phyloP scores from a whole-genome alignment of 2,797 vertebrate genomes.

The Peromyscus attwateri region DNA sequence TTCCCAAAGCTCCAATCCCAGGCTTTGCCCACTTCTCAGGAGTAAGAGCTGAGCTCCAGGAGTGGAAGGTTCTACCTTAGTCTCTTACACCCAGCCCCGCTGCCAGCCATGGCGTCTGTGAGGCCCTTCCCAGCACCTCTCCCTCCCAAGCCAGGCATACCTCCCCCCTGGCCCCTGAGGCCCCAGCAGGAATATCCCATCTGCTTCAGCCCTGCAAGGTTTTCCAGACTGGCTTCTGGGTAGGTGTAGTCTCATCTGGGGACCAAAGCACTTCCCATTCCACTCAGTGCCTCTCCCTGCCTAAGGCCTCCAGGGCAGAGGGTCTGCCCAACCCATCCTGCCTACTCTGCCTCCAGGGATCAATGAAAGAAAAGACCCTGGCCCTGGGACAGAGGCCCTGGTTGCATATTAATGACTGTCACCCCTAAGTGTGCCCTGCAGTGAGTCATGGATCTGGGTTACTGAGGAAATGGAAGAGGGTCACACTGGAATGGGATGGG shows the following conservation, averaged over 20 bases:
- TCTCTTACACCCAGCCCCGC: background rate
- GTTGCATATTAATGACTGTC: fast-evolving
- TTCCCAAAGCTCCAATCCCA: fast-evolving
- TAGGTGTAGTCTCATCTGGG: background rate
- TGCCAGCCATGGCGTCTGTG: background rate
- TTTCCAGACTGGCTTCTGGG: background rate
- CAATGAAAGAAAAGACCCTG: background rate
- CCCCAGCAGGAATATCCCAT: background rate
- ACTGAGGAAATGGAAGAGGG: background rate
- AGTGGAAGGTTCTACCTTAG: too few relatives aligned
- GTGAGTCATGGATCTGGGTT: fast-evolving
- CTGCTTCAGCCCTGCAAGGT: background rate
- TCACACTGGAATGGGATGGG: fast-evolving
- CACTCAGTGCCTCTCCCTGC: fast-evolving
- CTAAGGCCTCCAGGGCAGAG: too few relatives aligned
- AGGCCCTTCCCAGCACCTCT: background rate
- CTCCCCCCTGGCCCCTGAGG: background rate
- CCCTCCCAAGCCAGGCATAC: fast-evolving
- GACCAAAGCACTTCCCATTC: background rate
- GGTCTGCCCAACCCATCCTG: background rate
- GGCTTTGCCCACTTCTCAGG: too few relatives aligned
- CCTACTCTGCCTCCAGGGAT: background rate
- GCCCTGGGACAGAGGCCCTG: background rate
- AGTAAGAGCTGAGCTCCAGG: fast-evolving
- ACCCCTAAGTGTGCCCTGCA: background rate